Evolutionary conservation across 1,140 invertebrate species (phyloP), one percentile per base, ranked within the genome.

Genomic region (Odontomachus brunneus): DNA sequence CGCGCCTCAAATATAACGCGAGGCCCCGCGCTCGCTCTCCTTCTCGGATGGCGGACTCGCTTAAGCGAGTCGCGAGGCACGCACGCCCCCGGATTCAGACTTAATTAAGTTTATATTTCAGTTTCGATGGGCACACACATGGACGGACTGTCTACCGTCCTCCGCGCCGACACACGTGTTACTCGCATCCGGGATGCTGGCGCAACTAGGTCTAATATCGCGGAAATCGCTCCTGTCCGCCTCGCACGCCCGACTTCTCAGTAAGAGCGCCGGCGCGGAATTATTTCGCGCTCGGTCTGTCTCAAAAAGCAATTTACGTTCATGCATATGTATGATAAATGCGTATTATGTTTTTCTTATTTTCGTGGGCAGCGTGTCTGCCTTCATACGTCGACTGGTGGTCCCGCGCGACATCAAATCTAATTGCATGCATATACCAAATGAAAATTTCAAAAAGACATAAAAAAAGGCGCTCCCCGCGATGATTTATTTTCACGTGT

Each of bases 101-200:
- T 89, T 90, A 91, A 91, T 91, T 90, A 90, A 92, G 91, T 89
- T 89, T 87, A 88, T 89, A 89, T 89, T 89, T 91, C 90, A 90
- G 89, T 91, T 90, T 86, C 84, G 76, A 86, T 88, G 78, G 38
- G 19, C 57, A 26, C 51, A 15, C 3, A 7, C 3, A 3, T 22
- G 17, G 44, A 15, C 22, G 33, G 48, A n/a, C 59, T 59, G 22
- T 7, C 2, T 33, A 33, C 29, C n/a, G 2, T 22, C 11, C 38
- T 15, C 24, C 12, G 1, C 29, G 55, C 5, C 44, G 57, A 33
- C 48, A 66, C 60, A 76, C 73, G 59, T 63, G 49, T 51, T 63
- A 53, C 44, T 69, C 84, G 53, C 76, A 72, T 60, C 59, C 72
- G 29, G 17, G n/a, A 55, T 14, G 60, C 29, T 82, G 15, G 60